phyloP scores from a whole-genome alignment of 2,888 invertebrate genomes.

The Synanthedon myopaeformis region DNA sequence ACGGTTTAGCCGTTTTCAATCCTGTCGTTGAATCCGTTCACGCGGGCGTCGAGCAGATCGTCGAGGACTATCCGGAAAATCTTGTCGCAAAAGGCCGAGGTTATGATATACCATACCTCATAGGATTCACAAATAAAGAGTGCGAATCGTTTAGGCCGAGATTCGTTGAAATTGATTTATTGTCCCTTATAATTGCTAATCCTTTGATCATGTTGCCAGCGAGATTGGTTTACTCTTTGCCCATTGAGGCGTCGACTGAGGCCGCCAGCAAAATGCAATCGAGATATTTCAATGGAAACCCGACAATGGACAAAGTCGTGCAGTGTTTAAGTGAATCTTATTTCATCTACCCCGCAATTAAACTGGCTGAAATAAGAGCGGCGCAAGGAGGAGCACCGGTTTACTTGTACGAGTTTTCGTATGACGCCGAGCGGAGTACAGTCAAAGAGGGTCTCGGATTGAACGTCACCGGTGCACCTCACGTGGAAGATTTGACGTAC shows the following conservation, averaged over 20 bases:
- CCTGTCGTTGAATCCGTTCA: constrained; percentile 43
- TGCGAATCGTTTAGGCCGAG: constrained; percentile 40
- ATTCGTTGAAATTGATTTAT: constrained; percentile 31
- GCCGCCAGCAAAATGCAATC: constrained; percentile 20
- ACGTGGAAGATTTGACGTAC: constrained; percentile 71
- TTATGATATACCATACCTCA: constrained; percentile 36
- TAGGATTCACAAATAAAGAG: constrained; percentile 45
- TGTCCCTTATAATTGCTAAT: constrained; percentile 20
- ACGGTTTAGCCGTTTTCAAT: constrained; percentile 35
- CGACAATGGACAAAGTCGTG: constrained; percentile 30
- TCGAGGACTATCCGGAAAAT: constrained; percentile 43
- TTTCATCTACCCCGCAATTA: constrained; percentile 42
- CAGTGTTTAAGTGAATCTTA: constrained; percentile 32
- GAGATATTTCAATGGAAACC: constrained; percentile 29
- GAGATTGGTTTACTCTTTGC: constrained; percentile 20
- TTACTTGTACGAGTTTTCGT: constrained; percentile 67
- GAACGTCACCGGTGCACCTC: constrained; percentile 63
- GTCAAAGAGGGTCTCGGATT: constrained; percentile 43
- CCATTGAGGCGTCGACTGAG: constrained; percentile 12
- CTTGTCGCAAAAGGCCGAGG: constrained; percentile 35
- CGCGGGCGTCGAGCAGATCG: constrained; percentile 35
- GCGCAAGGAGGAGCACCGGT: constrained; percentile 39
- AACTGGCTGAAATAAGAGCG: constrained; percentile 23
- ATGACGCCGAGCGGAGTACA: constrained; percentile 53
- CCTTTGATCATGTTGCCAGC: constrained; percentile 27